Conservation (phyloP, 2,888 invertebrate genomes). For the Polylopha cassiicola region DNA sequence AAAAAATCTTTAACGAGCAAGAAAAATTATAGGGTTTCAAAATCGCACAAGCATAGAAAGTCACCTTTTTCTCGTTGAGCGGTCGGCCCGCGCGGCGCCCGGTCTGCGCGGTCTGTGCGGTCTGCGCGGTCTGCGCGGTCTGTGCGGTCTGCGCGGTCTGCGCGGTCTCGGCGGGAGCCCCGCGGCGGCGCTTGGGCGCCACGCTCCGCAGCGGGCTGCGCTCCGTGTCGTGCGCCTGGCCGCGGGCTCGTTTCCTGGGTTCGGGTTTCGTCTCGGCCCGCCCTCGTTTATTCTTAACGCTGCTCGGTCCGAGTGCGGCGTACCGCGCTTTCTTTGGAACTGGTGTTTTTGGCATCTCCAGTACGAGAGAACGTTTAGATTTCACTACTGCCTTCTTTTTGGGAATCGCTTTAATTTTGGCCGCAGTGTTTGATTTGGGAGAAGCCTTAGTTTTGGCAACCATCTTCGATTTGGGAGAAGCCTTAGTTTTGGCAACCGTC, state of each 20-base stretch:
- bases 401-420: constrained; percentile 42
- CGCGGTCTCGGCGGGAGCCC: constrained; percentile 3
- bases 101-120: background rate
- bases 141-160: constrained; percentile 7
- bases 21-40: no score
- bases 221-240: background rate
- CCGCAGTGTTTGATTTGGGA: no score
- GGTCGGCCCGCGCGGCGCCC: constrained; percentile 15
- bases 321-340: no score
- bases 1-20: no score
- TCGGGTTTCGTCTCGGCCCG: constrained; percentile 22
- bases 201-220: constrained; percentile 12
- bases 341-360: no score
- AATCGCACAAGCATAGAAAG: constrained; percentile 4
- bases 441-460: no score
- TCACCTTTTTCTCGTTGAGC: constrained; percentile 31
- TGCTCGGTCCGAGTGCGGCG: no score
- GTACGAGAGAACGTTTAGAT: no score
- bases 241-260: background rate
- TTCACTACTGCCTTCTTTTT: no score
- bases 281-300: background rate
- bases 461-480: no score
- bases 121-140: constrained; percentile 1
- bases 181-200: constrained; percentile 14
- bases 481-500: no score